Evolutionary conservation across 2,113 vertebrate genomes (phyloP), one percentile per base, ranked within the genome.

Genomic region (Pongo abelii): DNA sequence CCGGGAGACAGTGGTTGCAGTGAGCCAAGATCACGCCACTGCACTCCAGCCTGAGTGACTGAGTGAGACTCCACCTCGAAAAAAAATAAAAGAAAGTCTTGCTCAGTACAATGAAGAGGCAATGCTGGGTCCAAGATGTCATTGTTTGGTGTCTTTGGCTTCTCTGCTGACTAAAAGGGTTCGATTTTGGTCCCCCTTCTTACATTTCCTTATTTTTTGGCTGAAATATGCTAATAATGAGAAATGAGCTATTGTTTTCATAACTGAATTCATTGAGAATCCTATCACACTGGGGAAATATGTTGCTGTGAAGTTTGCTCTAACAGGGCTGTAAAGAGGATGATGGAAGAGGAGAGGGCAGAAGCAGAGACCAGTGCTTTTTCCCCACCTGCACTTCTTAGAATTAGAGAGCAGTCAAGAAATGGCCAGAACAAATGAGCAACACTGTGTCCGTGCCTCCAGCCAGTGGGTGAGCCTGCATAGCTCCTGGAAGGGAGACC

Each of bases 111-210:
- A 6, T 13, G 30, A 61, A 20, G 23, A 40, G 13, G 3, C 1
- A 17, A 23, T 43, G 12, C 3, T 69, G 3, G 1, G 8, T 52
- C 7, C 38, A 23, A 2, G 2, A 16, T 75, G 2, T 46, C 30
- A 35, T 9, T 43, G 6, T 48, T 40, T 93, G n/a, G 18, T 81
- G 23, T 22, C 35, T 35, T 50, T 80, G n/a, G 2, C 22, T 57
- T 95, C 25, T 94, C 32, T 64, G 4, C 61, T 83, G 72, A 81
- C 2, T 23, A 8, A 89, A 75, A 80, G 0, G 1, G 1, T n/a
- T 69, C 84, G 30, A 32, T 10, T 52, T 86, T 91, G 23, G 17
- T 43, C 25, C 9, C 6, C 6, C 16, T 69, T 48, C 22, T 27
- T 18, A 16, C 1, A 25, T 40, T 61, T 59, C 16, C 75, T 78